Evolutionary conservation across 2,113 vertebrate species (phyloP), one percentile per base, ranked within the genome.

Genomic region (Paraplagusia blochii): DNA sequence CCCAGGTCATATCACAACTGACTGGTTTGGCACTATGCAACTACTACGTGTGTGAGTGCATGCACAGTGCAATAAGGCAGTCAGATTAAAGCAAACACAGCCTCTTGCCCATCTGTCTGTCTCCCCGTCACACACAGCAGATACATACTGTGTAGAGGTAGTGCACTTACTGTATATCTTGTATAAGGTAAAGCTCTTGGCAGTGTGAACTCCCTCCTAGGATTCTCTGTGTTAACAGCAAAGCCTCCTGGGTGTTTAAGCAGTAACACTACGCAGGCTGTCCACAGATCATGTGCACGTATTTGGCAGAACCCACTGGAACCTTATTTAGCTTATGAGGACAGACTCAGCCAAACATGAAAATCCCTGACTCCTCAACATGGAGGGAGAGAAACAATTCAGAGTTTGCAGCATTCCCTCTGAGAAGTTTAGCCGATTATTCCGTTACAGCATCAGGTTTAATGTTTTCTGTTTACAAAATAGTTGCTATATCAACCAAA

Each of bases 271-370:
- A 35, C 0, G 13, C 66, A 67, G 56, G 29, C 58, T 46, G 4
- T 45, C 16, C 53, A 55, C 48, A 54, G 58, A 68, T 84, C 80
- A 83, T 80, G 78, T 79, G 84, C 66, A 34, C 35, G 59, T 69
- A 39, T 54, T 42, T 86, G 77, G 77, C 70, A 80, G 65, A 71
- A 51, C 42, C 9, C 22, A 17, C n/a, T 53, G 65, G 34, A 61
- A 49, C 62, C 67, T 73, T 72, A 63, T 80, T 80, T 78, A 72
- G 66, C 66, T 18, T 62, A 43, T 58, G 9, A 8, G 50, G 29
- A 47, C 1, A 11, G 15, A 17, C 50, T 40, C 36, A 55, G 53
- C 40, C 22, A 39, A 17, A 44, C 2, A n/a, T 40, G 11, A 12
- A 53, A 57, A 36, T n/a, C 14, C 18, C 48, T 44, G 29, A 51